A percentile compares a stretch with the other conserved stretches of the same genome.
Evolutionary conservation across 2,797 vertebrate genomes (phyloP).

Genomic region (Pelochelys cantorii): DNA sequence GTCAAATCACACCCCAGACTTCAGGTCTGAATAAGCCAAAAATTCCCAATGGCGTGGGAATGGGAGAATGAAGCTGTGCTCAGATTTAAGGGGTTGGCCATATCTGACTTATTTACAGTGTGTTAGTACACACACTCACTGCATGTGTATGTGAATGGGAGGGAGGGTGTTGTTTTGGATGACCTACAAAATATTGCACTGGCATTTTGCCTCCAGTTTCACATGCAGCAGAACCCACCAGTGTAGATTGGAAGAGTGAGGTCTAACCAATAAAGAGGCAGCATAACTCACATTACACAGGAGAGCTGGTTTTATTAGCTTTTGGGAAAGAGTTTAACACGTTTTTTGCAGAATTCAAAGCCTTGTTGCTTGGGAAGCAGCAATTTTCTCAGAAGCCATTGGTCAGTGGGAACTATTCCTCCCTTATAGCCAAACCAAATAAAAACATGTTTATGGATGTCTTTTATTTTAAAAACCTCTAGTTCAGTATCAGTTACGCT

Average conservation of each 20-base stretch:
- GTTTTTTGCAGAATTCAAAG: not conserved
- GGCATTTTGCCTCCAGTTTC: not conserved
- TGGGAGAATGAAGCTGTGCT: conserved; percentile 7
- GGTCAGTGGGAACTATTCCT: not conserved
- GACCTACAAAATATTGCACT: not conserved
- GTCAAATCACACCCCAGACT: not conserved
- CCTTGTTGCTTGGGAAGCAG: not conserved
- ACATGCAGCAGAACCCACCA: not conserved
- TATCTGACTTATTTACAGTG: conserved; percentile 2
- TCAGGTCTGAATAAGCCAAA: conserved; percentile 24
- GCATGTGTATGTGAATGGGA: not conserved
- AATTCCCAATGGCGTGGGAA: conserved; percentile 43
- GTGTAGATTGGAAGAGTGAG: not conserved
- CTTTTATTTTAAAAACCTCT: not conserved
- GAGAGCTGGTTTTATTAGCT: not conserved
- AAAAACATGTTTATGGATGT: not conserved
- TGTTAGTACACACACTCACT: not conserved
- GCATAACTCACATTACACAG: not conserved
- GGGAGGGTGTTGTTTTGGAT: not conserved
- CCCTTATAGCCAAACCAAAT: not conserved
- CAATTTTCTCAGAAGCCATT: not conserved
- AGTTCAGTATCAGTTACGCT: not conserved
- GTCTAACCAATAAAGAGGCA: not conserved
- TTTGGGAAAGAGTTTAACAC: not conserved
- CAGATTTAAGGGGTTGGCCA: conserved; percentile 12